These are phyloP conservation scores for Hermaeophaga mercurialis DNA, from an alignment of 2,888 invertebrate genomes.

Conservation along the genomic window DNA sequence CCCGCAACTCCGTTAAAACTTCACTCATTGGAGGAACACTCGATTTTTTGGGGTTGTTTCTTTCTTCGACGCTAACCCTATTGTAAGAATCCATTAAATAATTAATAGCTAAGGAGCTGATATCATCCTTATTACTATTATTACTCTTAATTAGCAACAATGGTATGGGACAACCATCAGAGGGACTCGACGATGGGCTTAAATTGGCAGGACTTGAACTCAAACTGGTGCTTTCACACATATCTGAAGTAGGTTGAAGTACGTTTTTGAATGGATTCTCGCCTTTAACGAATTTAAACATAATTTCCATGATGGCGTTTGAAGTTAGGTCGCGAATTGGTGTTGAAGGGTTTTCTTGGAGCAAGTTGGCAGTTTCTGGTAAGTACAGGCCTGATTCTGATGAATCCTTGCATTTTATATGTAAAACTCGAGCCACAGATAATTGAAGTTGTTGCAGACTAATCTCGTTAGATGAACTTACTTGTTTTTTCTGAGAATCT, in stretches of 20 bases:
- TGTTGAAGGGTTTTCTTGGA: slow-evolving; percentile 61
- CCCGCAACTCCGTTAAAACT: slow-evolving; percentile 64
- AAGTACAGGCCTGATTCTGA: slow-evolving; percentile 58
- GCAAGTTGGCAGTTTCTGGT: slow-evolving; percentile 56
- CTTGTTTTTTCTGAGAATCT: slow-evolving; percentile 54
- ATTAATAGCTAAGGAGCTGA: slow-evolving; percentile 47
- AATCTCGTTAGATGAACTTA: slow-evolving; percentile 62
- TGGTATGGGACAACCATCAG: slow-evolving; percentile 49
- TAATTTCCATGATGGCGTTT: slow-evolving; percentile 69
- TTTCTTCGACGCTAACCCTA: slow-evolving; percentile 73
- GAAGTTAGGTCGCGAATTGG: slow-evolving; percentile 64
- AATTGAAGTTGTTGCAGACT: slow-evolving; percentile 69
- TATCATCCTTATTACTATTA: slow-evolving; percentile 34
- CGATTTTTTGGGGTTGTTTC: slow-evolving; percentile 76
- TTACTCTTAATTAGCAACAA: slow-evolving; percentile 45
- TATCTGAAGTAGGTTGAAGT: slow-evolving; percentile 37
- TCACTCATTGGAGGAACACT: slow-evolving; percentile 76
- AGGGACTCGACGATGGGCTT: slow-evolving; percentile 54
- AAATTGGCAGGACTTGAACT: slow-evolving; percentile 55
- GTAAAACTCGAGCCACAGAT: slow-evolving; percentile 71
- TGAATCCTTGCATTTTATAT: slow-evolving; percentile 69
- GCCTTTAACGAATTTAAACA: slow-evolving; percentile 54
- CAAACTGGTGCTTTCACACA: slow-evolving; percentile 44
- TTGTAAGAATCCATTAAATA: slow-evolving; percentile 71
- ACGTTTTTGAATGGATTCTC: slow-evolving; percentile 53